phyloP scores from a whole-genome alignment of 2,113 vertebrate species.

The Sander vitreus region DNA sequence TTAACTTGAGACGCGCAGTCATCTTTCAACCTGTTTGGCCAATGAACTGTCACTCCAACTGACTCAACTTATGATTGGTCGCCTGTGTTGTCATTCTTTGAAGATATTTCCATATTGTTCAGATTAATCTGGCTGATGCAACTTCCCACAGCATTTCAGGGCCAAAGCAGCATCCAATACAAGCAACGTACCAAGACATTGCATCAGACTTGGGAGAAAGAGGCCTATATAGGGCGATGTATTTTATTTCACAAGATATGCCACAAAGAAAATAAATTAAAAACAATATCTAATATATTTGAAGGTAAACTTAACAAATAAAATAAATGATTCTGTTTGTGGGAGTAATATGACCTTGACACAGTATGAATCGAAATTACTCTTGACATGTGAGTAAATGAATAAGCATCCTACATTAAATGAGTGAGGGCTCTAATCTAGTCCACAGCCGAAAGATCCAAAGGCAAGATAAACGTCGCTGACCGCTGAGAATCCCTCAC shows the following conservation, averaged over 20 bases:
- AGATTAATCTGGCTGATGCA: constrained; percentile 81
- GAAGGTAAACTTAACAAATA: neutral
- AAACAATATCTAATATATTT: neutral
- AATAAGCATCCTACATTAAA: constrained; percentile 19
- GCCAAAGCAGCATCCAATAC: neutral
- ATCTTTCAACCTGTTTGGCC: constrained; percentile 5
- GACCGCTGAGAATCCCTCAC: neutral
- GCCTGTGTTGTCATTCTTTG: constrained; percentile 14
- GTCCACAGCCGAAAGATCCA: constrained; percentile 24
- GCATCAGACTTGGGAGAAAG: constrained; percentile 71
- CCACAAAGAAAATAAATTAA: neutral
- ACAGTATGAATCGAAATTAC: neutral
- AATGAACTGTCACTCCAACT: constrained; percentile 4
- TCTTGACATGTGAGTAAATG: neutral
- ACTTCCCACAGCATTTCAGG: constrained; percentile 73
- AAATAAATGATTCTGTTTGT: neutral
- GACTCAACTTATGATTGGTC: constrained; percentile 50
- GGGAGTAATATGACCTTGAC: neutral
- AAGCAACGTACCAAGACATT: constrained; percentile 58
- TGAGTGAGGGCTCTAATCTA: neutral
- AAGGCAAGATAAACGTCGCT: neutral
- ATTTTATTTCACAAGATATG: neutral
- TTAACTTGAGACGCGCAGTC: accelerated
- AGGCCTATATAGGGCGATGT: neutral
- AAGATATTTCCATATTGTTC: neutral